Evolutionary conservation across 2,888 invertebrate genomes (phyloP), one percentile per base, ranked within the genome.

Genomic region (Lycocerus yunnanus): DNA sequence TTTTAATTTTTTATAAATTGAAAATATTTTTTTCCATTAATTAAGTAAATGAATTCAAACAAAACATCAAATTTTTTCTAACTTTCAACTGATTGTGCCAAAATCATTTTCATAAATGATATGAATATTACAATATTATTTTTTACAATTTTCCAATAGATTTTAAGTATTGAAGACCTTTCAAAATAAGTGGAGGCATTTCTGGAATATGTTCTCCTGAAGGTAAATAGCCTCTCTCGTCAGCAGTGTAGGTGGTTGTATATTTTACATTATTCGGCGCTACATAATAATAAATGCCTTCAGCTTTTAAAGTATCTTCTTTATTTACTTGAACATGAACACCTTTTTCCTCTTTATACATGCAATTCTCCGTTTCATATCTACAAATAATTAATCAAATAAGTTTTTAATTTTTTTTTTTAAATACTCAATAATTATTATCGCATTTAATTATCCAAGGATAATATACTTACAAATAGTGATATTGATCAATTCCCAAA

Each of bases 271-370:
- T 91, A 82, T 92, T 90, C 69, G 91, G 91, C 1, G 92, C 93
- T 0, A 92, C 90, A 83, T 92, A 93, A 79, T 92, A 90, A 83
- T 90, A 93, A 83, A 91, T 92, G 1, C 93, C 93, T 69, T 88
- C 88, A 0, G 92, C 91, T 71, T 89, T 89, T 63, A 93, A 89
- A 1, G 91, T 91, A 75, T 90, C 90, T 1, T 88, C 89, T 15
- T 88, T 88, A 73, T 88, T 86, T 0, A 89, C 88, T 5, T 88
- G 81, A 77, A 89, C 87, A 16, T 80, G 91, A 90, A 92, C 88
- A 15, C 92, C 93, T 3, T 74, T 80, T 81, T 91, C 91, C 60
- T 88, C 82, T 8, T 88, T 89, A 8, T 79, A 69, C 82, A 89
- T 91, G 15, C 91, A 91, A 77, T 92, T 88, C 43, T 88, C 89